These are phyloP conservation scores for Mus pahari DNA, from an alignment of 2,113 vertebrate species.

Conservation along the genomic window DNA sequence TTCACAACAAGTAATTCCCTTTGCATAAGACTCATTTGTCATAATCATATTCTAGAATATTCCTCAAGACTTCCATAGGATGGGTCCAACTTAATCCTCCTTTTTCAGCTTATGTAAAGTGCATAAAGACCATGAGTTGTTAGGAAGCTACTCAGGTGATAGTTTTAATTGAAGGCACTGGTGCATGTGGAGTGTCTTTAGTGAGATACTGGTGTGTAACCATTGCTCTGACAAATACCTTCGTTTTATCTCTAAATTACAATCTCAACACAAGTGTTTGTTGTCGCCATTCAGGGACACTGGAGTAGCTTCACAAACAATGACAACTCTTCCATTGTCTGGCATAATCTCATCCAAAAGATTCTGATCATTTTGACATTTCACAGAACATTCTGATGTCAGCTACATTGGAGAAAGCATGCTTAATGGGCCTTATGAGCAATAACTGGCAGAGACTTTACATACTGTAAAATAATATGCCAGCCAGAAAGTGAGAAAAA, in stretches of 20 bases:
- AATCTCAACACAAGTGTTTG: neutral
- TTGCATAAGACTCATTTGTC: neutral
- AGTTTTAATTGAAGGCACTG: neutral
- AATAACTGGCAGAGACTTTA: neutral
- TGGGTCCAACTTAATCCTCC: neutral
- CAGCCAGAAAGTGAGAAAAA: conserved; percentile 15
- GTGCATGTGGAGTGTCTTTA: neutral
- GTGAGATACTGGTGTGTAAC: neutral
- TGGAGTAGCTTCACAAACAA: neutral
- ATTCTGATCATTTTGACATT: conserved; percentile 32
- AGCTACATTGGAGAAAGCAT: neutral
- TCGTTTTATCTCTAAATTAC: neutral
- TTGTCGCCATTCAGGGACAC: conserved; percentile 1
- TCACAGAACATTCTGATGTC: neutral
- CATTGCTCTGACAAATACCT: neutral
- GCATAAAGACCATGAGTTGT: neutral
- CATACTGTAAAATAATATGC: neutral
- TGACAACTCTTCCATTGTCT: neutral
- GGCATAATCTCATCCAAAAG: neutral
- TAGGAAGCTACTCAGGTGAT: neutral
- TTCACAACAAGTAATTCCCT: neutral
- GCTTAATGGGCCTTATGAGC: neutral
- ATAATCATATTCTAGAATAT: neutral
- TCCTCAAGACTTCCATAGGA: neutral
- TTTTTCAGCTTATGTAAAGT: neutral